These are phyloP conservation scores for Aphis gossypii DNA, from an alignment of 1,140 invertebrate genomes.

Conservation along the genomic window DNA sequence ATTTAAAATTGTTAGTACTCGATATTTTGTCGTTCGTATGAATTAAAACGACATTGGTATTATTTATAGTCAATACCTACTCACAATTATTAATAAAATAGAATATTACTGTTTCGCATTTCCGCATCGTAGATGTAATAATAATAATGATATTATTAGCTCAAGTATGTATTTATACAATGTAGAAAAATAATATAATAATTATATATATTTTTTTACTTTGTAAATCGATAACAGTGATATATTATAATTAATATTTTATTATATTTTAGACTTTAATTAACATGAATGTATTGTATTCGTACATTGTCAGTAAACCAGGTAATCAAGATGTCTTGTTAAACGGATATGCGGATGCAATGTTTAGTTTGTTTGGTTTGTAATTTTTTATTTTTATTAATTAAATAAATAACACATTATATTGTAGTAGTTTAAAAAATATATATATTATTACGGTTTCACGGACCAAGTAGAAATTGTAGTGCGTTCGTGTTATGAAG, in stretches of 20 bases:
- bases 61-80: not conserved
- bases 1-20: not conserved
- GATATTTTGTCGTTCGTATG: not conserved
- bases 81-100: not conserved
- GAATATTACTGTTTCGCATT: not conserved
- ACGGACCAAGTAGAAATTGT: too few relatives aligned
- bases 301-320: not conserved
- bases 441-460: too few relatives aligned
- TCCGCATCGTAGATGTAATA: not conserved
- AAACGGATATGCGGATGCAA: not conserved
- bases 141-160: not conserved
- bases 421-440: too few relatives aligned
- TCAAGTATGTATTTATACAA: not conserved
- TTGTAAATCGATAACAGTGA: too few relatives aligned
- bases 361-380: not conserved
- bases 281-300: not conserved
- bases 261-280: not conserved
- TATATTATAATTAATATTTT: not conserved
- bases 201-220: too few relatives aligned
- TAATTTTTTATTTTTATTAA: not conserved
- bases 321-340: not conserved
- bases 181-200: not conserved
- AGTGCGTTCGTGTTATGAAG: too few relatives aligned
- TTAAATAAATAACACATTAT: not conserved
- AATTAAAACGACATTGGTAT: not conserved